These are phyloP conservation scores for Hyles vespertilio DNA, from an alignment of 1,140 invertebrate genomes.

Conservation along the genomic window DNA sequence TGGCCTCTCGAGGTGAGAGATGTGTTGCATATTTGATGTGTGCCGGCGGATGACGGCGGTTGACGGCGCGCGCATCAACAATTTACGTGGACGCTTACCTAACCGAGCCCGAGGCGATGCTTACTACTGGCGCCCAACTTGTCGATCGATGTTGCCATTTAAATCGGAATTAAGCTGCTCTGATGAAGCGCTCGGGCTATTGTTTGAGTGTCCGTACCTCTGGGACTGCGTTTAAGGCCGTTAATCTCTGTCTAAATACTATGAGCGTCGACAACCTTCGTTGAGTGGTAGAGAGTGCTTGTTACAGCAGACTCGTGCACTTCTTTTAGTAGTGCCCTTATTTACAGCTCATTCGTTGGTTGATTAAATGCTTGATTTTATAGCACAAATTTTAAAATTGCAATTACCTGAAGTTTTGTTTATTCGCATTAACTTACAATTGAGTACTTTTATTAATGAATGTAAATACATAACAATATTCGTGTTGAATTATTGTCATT, in stretches of 20 bases:
- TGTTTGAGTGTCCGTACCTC: conserved; percentile 29
- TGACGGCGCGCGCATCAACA: conserved; percentile 35
- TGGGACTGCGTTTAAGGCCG: conserved; percentile 21
- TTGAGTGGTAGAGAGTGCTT: too few species aligned
- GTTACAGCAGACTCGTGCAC: too few species aligned
- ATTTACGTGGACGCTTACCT: conserved; percentile 53
- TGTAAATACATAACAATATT: too few species aligned
- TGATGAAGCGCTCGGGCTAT: conserved; percentile 24
- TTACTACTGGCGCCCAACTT: conserved; percentile 24
- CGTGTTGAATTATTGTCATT: too few species aligned
- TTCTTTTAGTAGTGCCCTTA: too few species aligned
- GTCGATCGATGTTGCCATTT: conserved; percentile 29
- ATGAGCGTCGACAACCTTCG: too few species aligned
- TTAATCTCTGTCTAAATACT: conserved; percentile 19
- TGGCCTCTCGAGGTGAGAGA: conserved; percentile 29
- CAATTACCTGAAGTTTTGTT: too few species aligned
- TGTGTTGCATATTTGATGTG: conserved; percentile 61
- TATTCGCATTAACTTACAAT: too few species aligned
- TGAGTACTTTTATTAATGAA: too few species aligned
- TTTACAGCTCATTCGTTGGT: too few species aligned
- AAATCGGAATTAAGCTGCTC: conserved; percentile 30
- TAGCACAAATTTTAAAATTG: too few species aligned
- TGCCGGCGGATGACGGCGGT: conserved; percentile 8
- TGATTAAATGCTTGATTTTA: too few species aligned
- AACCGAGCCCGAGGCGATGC: conserved; percentile 35